phyloP scores from a whole-genome alignment of 2,888 invertebrate species.

The Ornithoptera alexandrae region DNA sequence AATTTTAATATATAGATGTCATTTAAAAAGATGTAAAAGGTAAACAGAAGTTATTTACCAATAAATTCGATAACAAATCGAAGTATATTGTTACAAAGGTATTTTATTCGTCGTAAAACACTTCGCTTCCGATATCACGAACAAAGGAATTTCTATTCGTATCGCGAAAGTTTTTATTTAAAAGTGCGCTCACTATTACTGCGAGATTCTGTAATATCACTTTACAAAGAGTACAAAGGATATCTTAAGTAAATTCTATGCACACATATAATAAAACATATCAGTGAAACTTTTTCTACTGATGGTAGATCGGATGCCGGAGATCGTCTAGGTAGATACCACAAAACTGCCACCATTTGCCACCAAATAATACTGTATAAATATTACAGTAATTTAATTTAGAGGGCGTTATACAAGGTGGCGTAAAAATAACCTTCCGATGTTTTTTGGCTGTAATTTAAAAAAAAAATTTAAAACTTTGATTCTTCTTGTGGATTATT shows the following conservation, averaged over 20 bases:
- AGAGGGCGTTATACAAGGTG: too few relatives aligned
- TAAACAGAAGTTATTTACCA: background rate
- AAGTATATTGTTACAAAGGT: background rate
- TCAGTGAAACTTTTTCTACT: background rate
- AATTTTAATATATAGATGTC: background rate
- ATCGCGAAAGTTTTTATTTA: background rate
- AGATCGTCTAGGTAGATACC: too few relatives aligned
- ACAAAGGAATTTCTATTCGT: background rate
- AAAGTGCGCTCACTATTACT: background rate
- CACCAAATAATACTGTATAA: too few relatives aligned
- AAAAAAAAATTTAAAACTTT: too few relatives aligned
- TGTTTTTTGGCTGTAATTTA: too few relatives aligned
- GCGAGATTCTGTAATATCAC: conserved; percentile 1
- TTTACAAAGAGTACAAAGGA: conserved; percentile 1
- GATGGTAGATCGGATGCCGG: too few relatives aligned
- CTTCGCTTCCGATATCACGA: background rate
- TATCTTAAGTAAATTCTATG: background rate
- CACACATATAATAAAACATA: background rate
- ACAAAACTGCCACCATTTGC: too few relatives aligned
- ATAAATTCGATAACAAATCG: background rate
- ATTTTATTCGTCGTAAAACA: background rate
- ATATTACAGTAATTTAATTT: too few relatives aligned
- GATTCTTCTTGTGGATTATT: too few relatives aligned
- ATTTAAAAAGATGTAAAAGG: background rate
- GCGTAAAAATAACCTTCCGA: too few relatives aligned